Conservation (phyloP, 1,140 invertebrate genomes). For the Zaprionus gabonicus region DNA sequence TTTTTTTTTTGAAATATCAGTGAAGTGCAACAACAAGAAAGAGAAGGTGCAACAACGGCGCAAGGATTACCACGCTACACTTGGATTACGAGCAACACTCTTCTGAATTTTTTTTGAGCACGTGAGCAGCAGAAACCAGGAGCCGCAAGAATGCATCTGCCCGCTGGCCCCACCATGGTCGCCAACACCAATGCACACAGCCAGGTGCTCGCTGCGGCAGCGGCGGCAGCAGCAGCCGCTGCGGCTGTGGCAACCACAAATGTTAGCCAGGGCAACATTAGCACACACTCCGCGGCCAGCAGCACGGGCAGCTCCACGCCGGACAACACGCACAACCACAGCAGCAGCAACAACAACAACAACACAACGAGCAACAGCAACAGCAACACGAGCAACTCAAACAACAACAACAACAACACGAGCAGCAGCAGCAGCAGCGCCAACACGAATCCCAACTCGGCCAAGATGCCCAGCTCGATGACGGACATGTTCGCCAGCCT, state of each 20-base stretch:
- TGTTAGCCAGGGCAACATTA: constrained; percentile 55
- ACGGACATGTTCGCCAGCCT: constrained; percentile 89
- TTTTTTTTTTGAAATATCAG: constrained; percentile 23
- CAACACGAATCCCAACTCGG: constrained; percentile 33
- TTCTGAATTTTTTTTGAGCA: constrained; percentile 38
- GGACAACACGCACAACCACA: constrained; percentile 45
- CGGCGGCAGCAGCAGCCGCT: constrained; percentile 70
- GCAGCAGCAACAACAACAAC: constrained; percentile 36
- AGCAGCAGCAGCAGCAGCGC: constrained; percentile 27
- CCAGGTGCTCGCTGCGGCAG: constrained; percentile 67
- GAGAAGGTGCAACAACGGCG: background rate
- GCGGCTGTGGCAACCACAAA: constrained; percentile 48
- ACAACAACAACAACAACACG: constrained; percentile 42
- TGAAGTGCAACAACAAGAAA: constrained; percentile 21
- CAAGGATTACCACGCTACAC: constrained; percentile 45
- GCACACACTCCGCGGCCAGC: constrained; percentile 71
- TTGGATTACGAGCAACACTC: constrained; percentile 24
- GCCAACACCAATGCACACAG: constrained; percentile 68
- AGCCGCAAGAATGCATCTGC: constrained; percentile 69
- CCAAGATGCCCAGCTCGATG: constrained; percentile 86
- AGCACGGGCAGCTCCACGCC: constrained; percentile 81
- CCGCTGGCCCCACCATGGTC: constrained; percentile 79
- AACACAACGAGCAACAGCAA: constrained; percentile 27
- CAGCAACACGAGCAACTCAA: background rate
- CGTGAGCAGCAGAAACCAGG: background rate